A percentile compares a stretch with the other conserved stretches of the same genome.
phyloP scores from a whole-genome alignment of 2,797 vertebrate species.

The Chloroceryle amazona region DNA sequence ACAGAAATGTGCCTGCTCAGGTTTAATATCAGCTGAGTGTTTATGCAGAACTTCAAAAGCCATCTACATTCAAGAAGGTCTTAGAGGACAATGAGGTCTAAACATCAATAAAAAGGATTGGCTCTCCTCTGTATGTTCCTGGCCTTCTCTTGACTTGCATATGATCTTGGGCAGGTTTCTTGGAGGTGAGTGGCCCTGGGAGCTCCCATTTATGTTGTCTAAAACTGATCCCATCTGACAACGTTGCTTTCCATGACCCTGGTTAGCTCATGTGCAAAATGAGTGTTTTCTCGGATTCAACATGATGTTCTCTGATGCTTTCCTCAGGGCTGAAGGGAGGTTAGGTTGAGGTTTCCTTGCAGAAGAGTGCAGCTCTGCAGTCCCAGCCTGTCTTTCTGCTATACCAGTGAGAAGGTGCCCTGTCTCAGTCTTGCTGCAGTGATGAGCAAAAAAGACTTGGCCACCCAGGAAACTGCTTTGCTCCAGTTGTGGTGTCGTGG shows the following conservation, averaged over 20 bases:
- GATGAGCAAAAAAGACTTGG: background rate
- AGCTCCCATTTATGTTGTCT: fast-evolving
- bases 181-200: fast-evolving
- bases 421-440: background rate
- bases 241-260: fast-evolving
- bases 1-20: background rate
- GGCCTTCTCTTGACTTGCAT: background rate
- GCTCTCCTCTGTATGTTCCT: background rate
- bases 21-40: background rate
- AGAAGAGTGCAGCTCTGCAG: background rate
- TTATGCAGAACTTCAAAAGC: background rate
- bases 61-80: background rate
- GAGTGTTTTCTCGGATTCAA: background rate
- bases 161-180: background rate
- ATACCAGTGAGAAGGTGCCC: background rate
- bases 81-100: background rate
- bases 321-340: background rate
- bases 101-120: background rate
- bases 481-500: background rate
- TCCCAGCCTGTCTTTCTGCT: background rate
- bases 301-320: background rate
- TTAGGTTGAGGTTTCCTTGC: background rate
- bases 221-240: background rate
- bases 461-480: background rate
- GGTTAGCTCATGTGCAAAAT: fast-evolving